Base-by-base conservation (phyloP, 2,797 vertebrate genomes). In the Peromyscus attwateri region DNA sequence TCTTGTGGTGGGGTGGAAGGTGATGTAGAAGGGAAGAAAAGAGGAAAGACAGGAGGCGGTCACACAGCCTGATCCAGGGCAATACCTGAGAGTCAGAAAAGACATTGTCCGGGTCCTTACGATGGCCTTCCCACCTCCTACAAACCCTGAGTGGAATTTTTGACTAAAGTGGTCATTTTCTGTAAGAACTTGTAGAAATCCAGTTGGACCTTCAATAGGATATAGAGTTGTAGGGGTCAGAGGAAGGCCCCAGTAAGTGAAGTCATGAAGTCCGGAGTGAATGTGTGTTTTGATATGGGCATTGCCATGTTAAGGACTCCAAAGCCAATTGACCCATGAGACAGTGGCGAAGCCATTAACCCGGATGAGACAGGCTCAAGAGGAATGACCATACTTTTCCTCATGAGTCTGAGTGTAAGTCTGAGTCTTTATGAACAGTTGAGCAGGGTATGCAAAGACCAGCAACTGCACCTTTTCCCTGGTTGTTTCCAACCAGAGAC, bases 101-200 rank as follows among this genome's bases (percentile, higher is more conserved):
- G 12, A 23, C 0, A 40, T 0, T 46, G 6, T 52, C 34, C 29
- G 1, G 64, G 17, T 73, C 52, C 29, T 92, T 23, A 60, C 14
- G 43, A n/a, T 46, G n/a, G 27, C 34, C 37, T 55, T 82, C 88
- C 83, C 29, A 75, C 52, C 21, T 89, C 73, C 52, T 85, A 10
- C 6, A 95, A 55, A 89, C 6, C 43, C 37, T 62, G 66, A 92
- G 27, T 43, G 87, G n/a, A 81, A 37, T 43, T 93, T 95, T 92
- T 93, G n/a, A 81, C 76, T 14, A 43, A 93, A 94, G 71, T 75
- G 27, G 23, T 5, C 43, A 87, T 0, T 92, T 96, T 96, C 14
- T 37, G 3, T 62, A 81, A 43, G 66, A 97, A 82, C 40, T 91
- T 40, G n/a, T 34, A 73, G 66, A 93, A 92, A 83, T 0, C 13